Conservation (phyloP, 2,888 invertebrate species). For the Agrypnus murinus region DNA sequence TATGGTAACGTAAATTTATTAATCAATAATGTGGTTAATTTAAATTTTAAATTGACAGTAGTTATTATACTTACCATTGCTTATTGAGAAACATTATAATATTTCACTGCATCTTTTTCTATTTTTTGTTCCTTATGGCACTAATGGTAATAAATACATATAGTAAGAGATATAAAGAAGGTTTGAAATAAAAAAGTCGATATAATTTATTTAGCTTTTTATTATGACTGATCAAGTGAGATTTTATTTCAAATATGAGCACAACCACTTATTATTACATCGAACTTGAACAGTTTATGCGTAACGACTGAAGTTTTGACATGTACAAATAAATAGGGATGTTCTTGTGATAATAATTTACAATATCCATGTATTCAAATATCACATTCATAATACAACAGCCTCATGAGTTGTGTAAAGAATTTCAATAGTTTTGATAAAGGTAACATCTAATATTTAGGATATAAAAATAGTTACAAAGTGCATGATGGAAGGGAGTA, state of each 20-base stretch:
- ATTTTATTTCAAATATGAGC: constrained; percentile 63
- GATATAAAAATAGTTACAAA: constrained; percentile 68
- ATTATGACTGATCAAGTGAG: constrained; percentile 64
- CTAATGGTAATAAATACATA: too few species aligned
- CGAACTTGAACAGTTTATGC: constrained; percentile 66
- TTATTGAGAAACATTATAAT: too few species aligned
- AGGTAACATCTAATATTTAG: constrained; percentile 67
- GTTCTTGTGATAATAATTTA: constrained; percentile 65
- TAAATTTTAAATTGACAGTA: too few species aligned
- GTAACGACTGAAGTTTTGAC: constrained; percentile 65
- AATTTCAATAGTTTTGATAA: constrained; percentile 61
- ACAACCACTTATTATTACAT: constrained; percentile 68
- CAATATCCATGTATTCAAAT: constrained; percentile 71
- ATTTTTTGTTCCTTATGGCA: too few species aligned
- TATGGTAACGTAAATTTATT: too few species aligned
- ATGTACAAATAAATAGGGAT: constrained; percentile 70
- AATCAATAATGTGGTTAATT: too few species aligned
- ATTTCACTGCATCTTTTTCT: too few species aligned
- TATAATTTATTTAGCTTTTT: constrained; percentile 54
- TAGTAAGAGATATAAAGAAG: too few species aligned
- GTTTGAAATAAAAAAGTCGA: not conserved
- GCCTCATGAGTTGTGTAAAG: constrained; percentile 67
- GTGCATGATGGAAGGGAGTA: constrained; percentile 62
- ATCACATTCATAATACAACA: constrained; percentile 72
- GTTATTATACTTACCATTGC: too few species aligned